phyloP scores from a whole-genome alignment of 2,797 vertebrate genomes.

The Loris lydekkerianus region DNA sequence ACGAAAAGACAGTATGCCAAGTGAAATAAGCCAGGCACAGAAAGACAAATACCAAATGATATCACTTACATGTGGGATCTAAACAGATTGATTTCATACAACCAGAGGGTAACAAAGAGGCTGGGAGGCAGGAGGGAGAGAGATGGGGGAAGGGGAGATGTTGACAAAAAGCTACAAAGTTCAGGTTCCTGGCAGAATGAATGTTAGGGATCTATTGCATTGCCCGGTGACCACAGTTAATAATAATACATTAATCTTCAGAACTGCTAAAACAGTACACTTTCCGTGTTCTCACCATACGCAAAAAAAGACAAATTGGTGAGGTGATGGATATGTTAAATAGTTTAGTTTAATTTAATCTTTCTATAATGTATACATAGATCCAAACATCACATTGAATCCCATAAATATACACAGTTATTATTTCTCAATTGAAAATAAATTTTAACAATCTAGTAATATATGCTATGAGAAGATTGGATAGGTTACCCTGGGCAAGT shows the following conservation, averaged over 20 bases:
- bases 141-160: background rate
- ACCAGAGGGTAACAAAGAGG: background rate
- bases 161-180: background rate
- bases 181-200: background rate
- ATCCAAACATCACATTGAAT: background rate
- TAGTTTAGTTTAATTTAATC: background rate
- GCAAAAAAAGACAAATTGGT: background rate
- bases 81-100: background rate
- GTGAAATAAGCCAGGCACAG: background rate
- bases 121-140: background rate
- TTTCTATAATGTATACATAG: background rate
- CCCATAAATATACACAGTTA: background rate
- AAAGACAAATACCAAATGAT: background rate
- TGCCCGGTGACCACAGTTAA: background rate
- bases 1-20: background rate
- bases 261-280: background rate
- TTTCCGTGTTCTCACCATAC: background rate
- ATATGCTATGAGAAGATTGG: background rate
- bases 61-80: background rate
- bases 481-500: background rate
- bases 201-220: background rate
- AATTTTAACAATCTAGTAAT: background rate
- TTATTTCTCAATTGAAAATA: background rate
- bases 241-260: background rate
- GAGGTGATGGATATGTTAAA: background rate